Conservation (phyloP, 2,888 invertebrate species). For the Eumacrocentrus americanus region DNA sequence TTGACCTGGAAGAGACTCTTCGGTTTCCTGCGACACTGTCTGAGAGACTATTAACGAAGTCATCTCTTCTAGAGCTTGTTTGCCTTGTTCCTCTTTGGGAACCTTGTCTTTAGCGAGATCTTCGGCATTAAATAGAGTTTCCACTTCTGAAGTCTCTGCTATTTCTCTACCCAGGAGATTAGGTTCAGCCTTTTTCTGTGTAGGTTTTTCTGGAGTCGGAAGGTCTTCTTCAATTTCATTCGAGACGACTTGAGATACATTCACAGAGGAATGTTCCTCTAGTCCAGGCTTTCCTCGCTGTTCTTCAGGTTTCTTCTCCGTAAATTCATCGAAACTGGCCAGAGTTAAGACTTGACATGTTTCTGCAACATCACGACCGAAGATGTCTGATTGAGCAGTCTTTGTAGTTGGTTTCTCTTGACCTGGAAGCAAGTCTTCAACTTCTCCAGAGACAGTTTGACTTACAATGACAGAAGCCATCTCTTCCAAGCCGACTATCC, state of each 20-base stretch:
- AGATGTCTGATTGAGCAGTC: slow-evolving; percentile 46
- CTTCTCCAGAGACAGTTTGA: slow-evolving; percentile 44
- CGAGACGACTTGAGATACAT: slow-evolving; percentile 44
- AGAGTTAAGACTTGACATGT: slow-evolving; percentile 54
- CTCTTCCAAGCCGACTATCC: slow-evolving; percentile 38
- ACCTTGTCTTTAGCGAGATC: slow-evolving; percentile 29
- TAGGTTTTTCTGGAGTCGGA: slow-evolving; percentile 43
- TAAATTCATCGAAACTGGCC: slow-evolving; percentile 46
- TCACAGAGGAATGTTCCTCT: slow-evolving; percentile 43
- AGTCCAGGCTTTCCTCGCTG: slow-evolving; percentile 46
- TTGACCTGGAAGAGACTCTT: slow-evolving; percentile 31
- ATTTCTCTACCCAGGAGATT: slow-evolving; percentile 52
- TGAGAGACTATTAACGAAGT: slow-evolving; percentile 42
- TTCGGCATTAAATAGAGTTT: slow-evolving; percentile 36
- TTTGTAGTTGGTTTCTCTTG: slow-evolving; percentile 39
- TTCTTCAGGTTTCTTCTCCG: slow-evolving; percentile 41
- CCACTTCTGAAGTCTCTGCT: slow-evolving; percentile 48
- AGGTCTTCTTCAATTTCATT: slow-evolving; percentile 44
- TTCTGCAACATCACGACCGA: slow-evolving; percentile 58
- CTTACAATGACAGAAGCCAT: slow-evolving; percentile 43
- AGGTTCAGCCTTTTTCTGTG: slow-evolving; percentile 37
- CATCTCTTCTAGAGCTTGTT: slow-evolving; percentile 40
- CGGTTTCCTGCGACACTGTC: slow-evolving; percentile 38
- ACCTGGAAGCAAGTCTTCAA: slow-evolving; percentile 39
- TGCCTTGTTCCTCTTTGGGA: slow-evolving; percentile 34